These are phyloP conservation scores for Calyptommatus sinebrachiatus DNA, from an alignment of 2,113 vertebrate genomes.

Conservation along the genomic window DNA sequence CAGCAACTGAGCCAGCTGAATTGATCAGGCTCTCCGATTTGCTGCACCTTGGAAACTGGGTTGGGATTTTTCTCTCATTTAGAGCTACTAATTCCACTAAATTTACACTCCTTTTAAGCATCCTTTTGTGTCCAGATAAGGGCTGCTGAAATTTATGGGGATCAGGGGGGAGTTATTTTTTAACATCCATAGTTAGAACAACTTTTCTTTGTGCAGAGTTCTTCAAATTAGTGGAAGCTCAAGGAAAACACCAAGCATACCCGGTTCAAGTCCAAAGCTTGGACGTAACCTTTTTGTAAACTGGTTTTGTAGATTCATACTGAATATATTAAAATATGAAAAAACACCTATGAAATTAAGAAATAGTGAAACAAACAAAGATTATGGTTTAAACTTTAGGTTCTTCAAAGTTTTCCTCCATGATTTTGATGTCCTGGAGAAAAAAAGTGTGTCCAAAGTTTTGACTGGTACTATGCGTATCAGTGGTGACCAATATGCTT, in stretches of 20 bases:
- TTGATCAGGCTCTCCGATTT: slow-evolving; percentile 60
- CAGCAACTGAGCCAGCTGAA: slow-evolving; percentile 45
- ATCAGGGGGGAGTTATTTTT: slow-evolving; percentile 29
- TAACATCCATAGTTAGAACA: slow-evolving; percentile 42
- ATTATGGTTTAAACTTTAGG: no score
- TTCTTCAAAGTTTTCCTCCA: no score
- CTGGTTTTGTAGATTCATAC: no score
- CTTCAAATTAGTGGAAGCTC: neutral
- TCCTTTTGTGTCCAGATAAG: neutral
- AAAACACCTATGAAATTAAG: no score
- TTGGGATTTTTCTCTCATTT: slow-evolving; percentile 48
- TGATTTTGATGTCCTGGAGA: no score
- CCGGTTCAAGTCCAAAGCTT: no score
- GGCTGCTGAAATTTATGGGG: slow-evolving; percentile 40
- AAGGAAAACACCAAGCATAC: neutral
- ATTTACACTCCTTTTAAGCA: slow-evolving; percentile 48
- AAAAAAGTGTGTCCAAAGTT: no score
- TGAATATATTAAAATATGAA: no score
- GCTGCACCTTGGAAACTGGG: slow-evolving; percentile 57
- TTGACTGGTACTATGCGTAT: no score
- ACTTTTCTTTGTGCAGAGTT: slow-evolving; percentile 21
- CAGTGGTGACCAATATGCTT: no score
- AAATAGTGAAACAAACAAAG: no score
- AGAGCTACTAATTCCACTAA: slow-evolving; percentile 46
- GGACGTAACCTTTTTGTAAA: no score